A percentile compares a stretch with the other conserved stretches of the same genome.
These are phyloP conservation scores for Columbina picui DNA, from an alignment of 2,113 vertebrate genomes.

Conservation along the genomic window DNA sequence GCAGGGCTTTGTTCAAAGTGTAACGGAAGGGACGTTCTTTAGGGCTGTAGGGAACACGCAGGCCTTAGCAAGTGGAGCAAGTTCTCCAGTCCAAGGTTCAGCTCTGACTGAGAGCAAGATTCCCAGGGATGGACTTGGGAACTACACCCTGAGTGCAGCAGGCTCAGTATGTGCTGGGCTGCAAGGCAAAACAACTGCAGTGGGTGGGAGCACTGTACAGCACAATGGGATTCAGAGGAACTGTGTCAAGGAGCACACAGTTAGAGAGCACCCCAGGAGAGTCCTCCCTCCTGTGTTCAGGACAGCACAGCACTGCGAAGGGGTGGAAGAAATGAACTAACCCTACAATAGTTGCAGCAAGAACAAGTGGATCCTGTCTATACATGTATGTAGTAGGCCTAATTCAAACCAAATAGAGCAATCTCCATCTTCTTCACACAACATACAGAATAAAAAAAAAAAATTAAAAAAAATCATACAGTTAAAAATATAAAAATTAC, in stretches of 20 bases:
- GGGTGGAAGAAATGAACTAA: neutral
- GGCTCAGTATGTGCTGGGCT: neutral
- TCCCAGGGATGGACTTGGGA: fast-evolving
- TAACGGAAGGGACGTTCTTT: fast-evolving
- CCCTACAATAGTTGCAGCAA: fast-evolving
- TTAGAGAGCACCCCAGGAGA: neutral
- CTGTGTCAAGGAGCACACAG: neutral
- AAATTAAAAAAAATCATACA: neutral
- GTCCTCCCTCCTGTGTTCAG: neutral
- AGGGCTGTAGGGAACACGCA: fast-evolving
- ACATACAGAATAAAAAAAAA: fast-evolving
- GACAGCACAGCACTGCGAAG: neutral
- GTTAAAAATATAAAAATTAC: neutral
- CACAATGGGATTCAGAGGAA: neutral
- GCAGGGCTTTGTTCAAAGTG: neutral
- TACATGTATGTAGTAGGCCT: neutral
- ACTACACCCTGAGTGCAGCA: neutral
- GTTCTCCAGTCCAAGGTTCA: neutral
- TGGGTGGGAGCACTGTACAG: neutral
- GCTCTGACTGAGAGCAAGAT: neutral
- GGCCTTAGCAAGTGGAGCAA: neutral
- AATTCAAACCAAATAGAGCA: neutral
- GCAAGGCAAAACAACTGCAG: neutral
- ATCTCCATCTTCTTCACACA: neutral
- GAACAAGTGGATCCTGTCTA: neutral